Base-by-base conservation (phyloP, 2,113 vertebrate species). In the Aegotheles bennettii region DNA sequence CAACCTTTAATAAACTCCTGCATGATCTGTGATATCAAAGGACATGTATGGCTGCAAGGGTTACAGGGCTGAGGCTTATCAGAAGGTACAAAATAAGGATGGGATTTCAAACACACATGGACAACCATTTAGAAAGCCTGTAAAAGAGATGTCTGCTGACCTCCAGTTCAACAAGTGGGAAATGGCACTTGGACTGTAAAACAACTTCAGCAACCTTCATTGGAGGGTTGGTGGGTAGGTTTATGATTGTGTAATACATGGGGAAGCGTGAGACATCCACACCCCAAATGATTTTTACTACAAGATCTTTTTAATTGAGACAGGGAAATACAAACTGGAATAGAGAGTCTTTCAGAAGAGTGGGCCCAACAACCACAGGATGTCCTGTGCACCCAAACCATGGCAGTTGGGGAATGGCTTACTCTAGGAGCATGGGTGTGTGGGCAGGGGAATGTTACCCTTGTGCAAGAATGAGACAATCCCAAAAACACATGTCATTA, bases 351-450 rank as follows among this genome's bases (percentile, higher is more conserved):
- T 70, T 59, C 17, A 8, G 42, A 71, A 54, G 35, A 21, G 17
- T 35, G 17, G 21, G 5, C 12, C 31, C 26, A 70, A 70, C 3
- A 79, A 40, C 10, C 36, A 40, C 1, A 4, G 16, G 9, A 74
- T 11, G 47, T 54, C 56, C 79, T 1, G 1, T 18, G 24, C 7
- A 42, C 7, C n/a, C 54, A 69, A n/a, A 56, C 19, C 3, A 4
- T 5, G 3, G 9, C 65, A 7, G 6, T 0, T 24, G 24, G 5
- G 18, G 13, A 60, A 35, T 3, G 4, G 45, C 16, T 74, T 75
- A 3, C 40, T 63, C 15, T 43, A 48, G 31, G 31, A 82, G 10
- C 21, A 25, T 2, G 5, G 9, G 6, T 19, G 6, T 11, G 10
- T 6, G 4, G 19, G 18, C 5, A 67, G 17, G 4, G 12, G 28